Conservation (phyloP, 2,797 vertebrate genomes). For the Picus viridis region DNA sequence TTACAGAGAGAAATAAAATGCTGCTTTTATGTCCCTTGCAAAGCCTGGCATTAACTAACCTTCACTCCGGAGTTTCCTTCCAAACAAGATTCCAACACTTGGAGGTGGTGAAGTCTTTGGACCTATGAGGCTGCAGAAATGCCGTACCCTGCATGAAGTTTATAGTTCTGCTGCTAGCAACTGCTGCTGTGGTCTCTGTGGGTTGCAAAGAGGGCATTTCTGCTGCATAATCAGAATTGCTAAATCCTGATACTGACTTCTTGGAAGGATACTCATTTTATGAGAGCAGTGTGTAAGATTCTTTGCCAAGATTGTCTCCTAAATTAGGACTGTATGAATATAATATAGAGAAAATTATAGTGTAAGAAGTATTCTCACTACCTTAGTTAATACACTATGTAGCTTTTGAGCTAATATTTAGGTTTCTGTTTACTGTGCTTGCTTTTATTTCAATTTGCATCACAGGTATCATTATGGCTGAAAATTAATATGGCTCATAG, state of each 20-base stretch:
- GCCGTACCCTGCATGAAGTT: background rate
- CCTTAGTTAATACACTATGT: background rate
- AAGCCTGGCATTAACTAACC: background rate
- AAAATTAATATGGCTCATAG: background rate
- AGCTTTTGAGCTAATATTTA: background rate
- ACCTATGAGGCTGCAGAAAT: rapidly evolving
- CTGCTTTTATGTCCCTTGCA: background rate
- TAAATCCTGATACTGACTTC: background rate
- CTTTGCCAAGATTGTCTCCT: background rate
- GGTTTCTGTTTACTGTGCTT: background rate
- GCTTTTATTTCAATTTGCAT: background rate
- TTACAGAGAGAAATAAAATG: background rate
- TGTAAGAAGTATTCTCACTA: background rate
- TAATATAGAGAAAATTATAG: background rate
- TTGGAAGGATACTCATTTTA: background rate
- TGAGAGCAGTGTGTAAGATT: background rate
- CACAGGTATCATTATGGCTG: background rate
- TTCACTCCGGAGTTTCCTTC: background rate
- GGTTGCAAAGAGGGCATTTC: background rate
- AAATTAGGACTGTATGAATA: background rate
- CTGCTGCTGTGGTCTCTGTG: background rate
- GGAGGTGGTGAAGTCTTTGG: background rate
- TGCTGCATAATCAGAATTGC: background rate
- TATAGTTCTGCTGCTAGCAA: background rate
- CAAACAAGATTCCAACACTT: background rate